Percentiles rank a stretch among this genome's conserved stretches.
These are phyloP conservation scores for Centroberyx gerrardi DNA, from an alignment of 2,797 vertebrate species.

Conservation along the genomic window DNA sequence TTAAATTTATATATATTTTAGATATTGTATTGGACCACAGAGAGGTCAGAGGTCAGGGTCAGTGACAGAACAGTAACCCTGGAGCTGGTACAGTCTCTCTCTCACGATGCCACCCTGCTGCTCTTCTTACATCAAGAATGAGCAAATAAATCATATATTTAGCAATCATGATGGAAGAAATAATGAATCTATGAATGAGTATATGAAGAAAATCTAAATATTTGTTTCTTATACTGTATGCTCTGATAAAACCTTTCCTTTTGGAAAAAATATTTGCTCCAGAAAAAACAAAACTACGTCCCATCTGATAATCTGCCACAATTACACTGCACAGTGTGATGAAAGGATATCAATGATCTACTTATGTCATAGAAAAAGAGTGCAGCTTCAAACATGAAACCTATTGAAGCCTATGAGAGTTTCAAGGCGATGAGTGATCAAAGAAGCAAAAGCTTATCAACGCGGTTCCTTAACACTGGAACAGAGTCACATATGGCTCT, in stretches of 20 bases:
- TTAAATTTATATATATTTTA: neutral
- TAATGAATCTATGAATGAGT: constrained; percentile 60
- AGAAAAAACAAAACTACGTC: constrained; percentile 79
- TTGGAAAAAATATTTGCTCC: constrained; percentile 67
- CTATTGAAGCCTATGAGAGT: constrained; percentile 77
- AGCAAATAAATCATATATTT: constrained; percentile 41
- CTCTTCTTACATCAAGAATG: constrained; percentile 25
- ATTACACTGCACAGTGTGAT: constrained; percentile 75
- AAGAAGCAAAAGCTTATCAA: constrained; percentile 78
- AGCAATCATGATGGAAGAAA: constrained; percentile 58
- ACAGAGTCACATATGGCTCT: constrained; percentile 65
- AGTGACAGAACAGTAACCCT: constrained; percentile 10
- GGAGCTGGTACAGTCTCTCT: neutral
- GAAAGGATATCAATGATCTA: constrained; percentile 83
- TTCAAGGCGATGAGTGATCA: constrained; percentile 79
- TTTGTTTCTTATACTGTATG: constrained; percentile 52
- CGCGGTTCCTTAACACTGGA: constrained; percentile 72
- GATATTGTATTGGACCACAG: constrained; percentile 40
- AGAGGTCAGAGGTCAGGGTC: constrained; percentile 15
- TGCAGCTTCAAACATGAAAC: constrained; percentile 78
- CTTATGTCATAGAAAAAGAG: constrained; percentile 82
- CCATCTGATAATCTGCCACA: constrained; percentile 78
- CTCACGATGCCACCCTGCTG: constrained; percentile 21
- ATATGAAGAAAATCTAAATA: constrained; percentile 64
- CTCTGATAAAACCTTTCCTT: constrained; percentile 60